These are phyloP conservation scores for Zygogramma bicolorata DNA, from an alignment of 2,888 invertebrate species.

Conservation along the genomic window DNA sequence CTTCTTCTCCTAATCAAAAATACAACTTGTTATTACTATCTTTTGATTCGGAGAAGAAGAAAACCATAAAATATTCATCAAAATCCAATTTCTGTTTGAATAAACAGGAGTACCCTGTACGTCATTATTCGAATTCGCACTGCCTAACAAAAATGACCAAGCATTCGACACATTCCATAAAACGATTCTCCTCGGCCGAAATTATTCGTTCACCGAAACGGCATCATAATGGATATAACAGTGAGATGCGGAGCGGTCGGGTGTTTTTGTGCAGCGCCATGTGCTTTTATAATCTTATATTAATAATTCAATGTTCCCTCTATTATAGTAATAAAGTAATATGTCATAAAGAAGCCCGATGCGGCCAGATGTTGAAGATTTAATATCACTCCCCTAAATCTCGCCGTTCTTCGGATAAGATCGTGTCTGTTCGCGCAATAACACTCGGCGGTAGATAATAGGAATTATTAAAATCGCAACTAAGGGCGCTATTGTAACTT, in stretches of 20 bases:
- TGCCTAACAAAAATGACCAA: constrained; percentile 23
- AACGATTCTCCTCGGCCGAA: constrained; percentile 33
- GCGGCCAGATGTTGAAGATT: constrained; percentile 66
- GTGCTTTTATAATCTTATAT: constrained; percentile 66
- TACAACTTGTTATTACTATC: too few species aligned
- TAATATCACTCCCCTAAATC: constrained; percentile 61
- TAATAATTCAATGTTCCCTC: constrained; percentile 68
- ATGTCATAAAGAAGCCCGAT: constrained; percentile 66
- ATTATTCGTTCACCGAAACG: constrained; percentile 47
- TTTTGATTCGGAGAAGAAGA: too few species aligned
- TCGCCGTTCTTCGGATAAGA: constrained; percentile 42
- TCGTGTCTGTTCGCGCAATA: constrained; percentile 40
- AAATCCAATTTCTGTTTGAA: too few species aligned
- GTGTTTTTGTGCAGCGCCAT: constrained; percentile 54
- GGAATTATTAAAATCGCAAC: constrained; percentile 50
- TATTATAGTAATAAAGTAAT: constrained; percentile 69
- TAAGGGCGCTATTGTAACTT: constrained; percentile 49
- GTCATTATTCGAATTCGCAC: not conserved
- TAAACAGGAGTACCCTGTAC: not conserved
- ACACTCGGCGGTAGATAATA: constrained; percentile 52
- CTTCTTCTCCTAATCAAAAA: too few species aligned
- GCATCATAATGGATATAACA: constrained; percentile 50
- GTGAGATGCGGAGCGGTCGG: constrained; percentile 37
- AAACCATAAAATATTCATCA: too few species aligned
- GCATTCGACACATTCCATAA: constrained; percentile 38